Conservation (phyloP, 2,888 invertebrate genomes). For the Clunio marinus region DNA sequence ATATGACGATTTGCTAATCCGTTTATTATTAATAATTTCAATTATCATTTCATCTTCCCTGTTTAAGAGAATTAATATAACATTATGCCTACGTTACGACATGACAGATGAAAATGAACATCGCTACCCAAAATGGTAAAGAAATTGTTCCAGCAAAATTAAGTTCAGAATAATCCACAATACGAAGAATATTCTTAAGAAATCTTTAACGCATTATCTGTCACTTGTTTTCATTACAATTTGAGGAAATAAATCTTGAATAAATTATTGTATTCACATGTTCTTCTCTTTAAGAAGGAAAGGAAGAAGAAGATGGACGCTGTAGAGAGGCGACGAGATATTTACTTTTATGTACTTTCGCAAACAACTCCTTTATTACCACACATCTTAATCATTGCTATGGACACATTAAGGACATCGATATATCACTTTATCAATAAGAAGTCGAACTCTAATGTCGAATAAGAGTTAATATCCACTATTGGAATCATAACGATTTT, state of each 20-base stretch:
- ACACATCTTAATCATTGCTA: conserved; percentile 25
- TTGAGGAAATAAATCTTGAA: background rate
- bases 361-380: conserved; percentile 19
- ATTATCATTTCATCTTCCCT: no score
- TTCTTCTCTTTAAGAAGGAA: background rate
- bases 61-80: no score
- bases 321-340: background rate
- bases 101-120: background rate
- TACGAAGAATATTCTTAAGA: background rate
- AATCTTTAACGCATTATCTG: background rate
- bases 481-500: background rate
- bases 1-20: conserved; percentile 8
- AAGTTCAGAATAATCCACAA: no score
- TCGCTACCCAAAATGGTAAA: background rate
- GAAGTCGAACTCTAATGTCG: background rate
- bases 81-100: no score
- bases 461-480: no score
- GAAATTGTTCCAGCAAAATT: no score
- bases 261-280: background rate
- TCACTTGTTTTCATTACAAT: conserved; percentile 18
- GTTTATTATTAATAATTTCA: background rate
- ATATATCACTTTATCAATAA: conserved; percentile 11
- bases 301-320: background rate
- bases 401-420: conserved; percentile 23
- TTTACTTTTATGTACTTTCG: background rate